phyloP scores from a whole-genome alignment of 53 echinoderm and acorn worm genomes.

The Crossaster papposus region DNA sequence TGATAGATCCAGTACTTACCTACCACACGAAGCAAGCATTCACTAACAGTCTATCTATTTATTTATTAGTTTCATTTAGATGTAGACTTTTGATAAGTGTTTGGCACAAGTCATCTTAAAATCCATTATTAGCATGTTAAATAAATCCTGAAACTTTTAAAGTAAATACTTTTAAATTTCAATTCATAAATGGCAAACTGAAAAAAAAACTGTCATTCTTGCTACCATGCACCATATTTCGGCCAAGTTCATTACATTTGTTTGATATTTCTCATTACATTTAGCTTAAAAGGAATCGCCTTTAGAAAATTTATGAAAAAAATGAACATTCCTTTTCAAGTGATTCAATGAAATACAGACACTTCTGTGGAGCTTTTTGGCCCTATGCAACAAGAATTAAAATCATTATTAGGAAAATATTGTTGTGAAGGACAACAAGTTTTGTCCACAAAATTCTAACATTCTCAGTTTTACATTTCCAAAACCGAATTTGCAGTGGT shows the following conservation, averaged over 20 bases:
- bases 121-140: neutral
- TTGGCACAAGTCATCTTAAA: neutral
- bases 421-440: neutral
- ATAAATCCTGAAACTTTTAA: neutral
- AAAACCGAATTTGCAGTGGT: neutral
- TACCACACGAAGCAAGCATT: slow-evolving; percentile 7
- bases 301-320: no score
- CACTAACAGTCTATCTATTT: neutral
- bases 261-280: no score
- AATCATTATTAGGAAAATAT: neutral
- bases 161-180: neutral
- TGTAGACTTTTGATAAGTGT: neutral
- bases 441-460: neutral
- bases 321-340: no score
- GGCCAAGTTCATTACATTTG: neutral
- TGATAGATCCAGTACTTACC: neutral
- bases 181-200: neutral
- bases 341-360: neutral
- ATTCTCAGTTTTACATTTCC: neutral
- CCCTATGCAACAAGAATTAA: neutral
- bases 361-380: neutral
- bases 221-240: neutral
- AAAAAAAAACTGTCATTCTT: neutral
- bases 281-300: no score
- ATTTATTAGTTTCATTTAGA: neutral